Evolutionary conservation across 1,140 invertebrate genomes (phyloP), one percentile per base, ranked within the genome.

Genomic region (Pteromalus puparum): DNA sequence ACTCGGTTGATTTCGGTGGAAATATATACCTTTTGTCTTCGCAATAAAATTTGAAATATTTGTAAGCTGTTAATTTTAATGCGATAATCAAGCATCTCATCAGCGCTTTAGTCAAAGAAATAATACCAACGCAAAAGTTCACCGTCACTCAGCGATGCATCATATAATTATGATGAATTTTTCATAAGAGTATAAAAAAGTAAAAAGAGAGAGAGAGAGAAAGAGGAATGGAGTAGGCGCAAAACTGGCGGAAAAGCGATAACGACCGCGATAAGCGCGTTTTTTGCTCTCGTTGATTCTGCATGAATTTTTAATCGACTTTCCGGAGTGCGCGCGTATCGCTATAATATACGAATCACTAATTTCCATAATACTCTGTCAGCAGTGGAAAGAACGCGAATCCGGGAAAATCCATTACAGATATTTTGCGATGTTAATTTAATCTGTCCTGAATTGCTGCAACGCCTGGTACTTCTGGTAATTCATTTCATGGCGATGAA

Each of bases 301-400:
- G 53, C 53, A 61, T 61, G 53, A 61, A 61, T 61, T 48, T 48
- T 61, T 61, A 61, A 61, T 61, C 53, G 21, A 61, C 21, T 61
- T 61, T 61, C 75, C 72, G 30, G 72, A 67, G 68, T 28, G 9
- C 61, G 18, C 18, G 53, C 3, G 18, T 73, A 72, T 48, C 21
- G n/a, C 24, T 10, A 70, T 70, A 34, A 72, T 72, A 30, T 34
- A 28, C 28, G 30, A 72, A 72, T 72, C 68, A 72, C 26, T 72
- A 12, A 72, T 72, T 34, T 72, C 6, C 68, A 34, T 72, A 72
- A 72, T 72, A 72, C 12, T 10, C 7, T n/a, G 53, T 61, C 53
- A 61, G 53, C 53, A 61, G 18, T 21, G n/a, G 53, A 61, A 61
- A 61, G 46, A 61, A 61, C 53, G 21, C 53, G 7, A 21, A 61